Evolutionary conservation across 2,797 vertebrate genomes (phyloP).

Genomic region (Cephalopachus bancanus): DNA sequence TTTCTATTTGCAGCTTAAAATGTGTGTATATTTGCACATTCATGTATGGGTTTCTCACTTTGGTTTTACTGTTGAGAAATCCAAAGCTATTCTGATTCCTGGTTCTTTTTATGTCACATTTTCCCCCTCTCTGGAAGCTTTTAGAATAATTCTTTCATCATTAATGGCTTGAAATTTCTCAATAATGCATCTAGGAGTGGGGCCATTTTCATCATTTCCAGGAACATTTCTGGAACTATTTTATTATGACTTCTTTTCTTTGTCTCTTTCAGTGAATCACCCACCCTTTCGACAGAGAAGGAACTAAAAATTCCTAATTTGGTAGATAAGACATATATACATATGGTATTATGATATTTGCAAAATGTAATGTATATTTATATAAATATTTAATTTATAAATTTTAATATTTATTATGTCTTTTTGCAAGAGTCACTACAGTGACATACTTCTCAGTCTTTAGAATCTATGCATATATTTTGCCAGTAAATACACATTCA

Average conservation of each 20-base stretch:
- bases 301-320: background rate
- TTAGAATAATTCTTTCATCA: background rate
- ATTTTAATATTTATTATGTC: background rate
- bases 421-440: background rate
- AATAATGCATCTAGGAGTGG: background rate
- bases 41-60: background rate
- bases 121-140: background rate
- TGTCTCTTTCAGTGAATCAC: background rate
- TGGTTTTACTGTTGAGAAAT: background rate
- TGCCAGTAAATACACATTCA: background rate
- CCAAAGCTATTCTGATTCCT: background rate
- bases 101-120: background rate
- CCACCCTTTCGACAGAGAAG: background rate
- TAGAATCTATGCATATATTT: background rate
- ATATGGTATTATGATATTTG: background rate
- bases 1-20: background rate
- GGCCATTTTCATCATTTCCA: background rate
- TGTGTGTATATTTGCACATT: accelerated
- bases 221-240: background rate
- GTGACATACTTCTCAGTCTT: background rate
- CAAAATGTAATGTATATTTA: background rate
- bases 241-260: background rate
- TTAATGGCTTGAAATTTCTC: background rate
- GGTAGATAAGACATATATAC: background rate
- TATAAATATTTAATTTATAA: background rate